These are phyloP conservation scores for Ceratotherium simum DNA, from an alignment of 2,113 vertebrate genomes.

Conservation along the genomic window DNA sequence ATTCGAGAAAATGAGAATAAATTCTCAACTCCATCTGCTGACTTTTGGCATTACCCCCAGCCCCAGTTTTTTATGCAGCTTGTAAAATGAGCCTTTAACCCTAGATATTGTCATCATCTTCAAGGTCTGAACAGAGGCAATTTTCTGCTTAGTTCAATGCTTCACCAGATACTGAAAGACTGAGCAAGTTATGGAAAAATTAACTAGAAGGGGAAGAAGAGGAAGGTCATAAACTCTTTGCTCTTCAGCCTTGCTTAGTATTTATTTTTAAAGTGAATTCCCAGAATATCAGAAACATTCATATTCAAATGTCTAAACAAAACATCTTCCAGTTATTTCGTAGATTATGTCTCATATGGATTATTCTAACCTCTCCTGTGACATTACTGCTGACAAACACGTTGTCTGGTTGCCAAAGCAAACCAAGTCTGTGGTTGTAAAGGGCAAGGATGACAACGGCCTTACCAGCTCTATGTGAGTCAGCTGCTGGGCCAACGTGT, in stretches of 20 bases:
- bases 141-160: not conserved
- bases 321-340: not conserved
- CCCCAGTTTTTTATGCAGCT: not conserved
- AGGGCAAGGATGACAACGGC: constrained; percentile 44
- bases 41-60: not conserved
- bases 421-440: not conserved
- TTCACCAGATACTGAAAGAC: not conserved
- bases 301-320: not conserved
- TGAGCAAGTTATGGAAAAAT: not conserved
- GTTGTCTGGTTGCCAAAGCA: not conserved
- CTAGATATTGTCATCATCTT: not conserved
- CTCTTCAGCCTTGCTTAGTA: not conserved
- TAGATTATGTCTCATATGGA: not conserved
- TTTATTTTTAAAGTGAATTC: constrained; percentile 12
- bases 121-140: not conserved
- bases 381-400: not conserved
- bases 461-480: constrained; percentile 96
- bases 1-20: not conserved
- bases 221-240: not conserved
- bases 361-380: not conserved
- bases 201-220: not conserved
- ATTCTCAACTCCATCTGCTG: not conserved
- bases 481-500: constrained; percentile 95
- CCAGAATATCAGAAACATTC: not conserved
- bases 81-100: constrained; percentile 41